A percentile compares a stretch with the other conserved stretches of the same genome.
Conservation (phyloP, 2,797 vertebrate species). For the Acanthurus lineatus region DNA sequence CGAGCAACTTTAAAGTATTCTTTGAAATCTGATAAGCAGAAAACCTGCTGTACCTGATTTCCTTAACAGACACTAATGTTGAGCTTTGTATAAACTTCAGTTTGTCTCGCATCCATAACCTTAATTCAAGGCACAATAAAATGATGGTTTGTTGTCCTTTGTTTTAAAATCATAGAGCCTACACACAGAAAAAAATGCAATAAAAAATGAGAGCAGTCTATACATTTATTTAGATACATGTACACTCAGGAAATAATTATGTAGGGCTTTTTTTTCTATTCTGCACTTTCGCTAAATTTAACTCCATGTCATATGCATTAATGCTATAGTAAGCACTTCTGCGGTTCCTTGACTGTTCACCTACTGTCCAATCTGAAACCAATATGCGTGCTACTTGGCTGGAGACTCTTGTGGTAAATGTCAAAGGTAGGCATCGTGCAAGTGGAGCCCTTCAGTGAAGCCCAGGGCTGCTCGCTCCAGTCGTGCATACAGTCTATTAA, state of each 20-base stretch:
- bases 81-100: constrained; percentile 24
- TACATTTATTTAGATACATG: too few species aligned
- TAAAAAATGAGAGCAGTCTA: too few species aligned
- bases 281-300: constrained; percentile 30
- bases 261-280: not conserved
- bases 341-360: constrained; percentile 40
- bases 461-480: constrained; percentile 40
- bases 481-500: constrained; percentile 70
- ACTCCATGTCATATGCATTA: constrained; percentile 53
- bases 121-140: not conserved
- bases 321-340: constrained; percentile 60
- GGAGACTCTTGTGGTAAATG: constrained; percentile 63
- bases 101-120: constrained; percentile 17
- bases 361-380: constrained; percentile 38
- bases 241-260: too few species aligned
- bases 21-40: constrained; percentile 34
- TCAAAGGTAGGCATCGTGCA: constrained; percentile 61
- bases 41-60: constrained; percentile 29
- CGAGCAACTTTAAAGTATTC: constrained; percentile 2
- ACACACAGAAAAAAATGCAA: too few species aligned
- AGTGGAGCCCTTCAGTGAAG: constrained; percentile 41
- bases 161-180: too few species aligned
- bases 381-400: constrained; percentile 28
- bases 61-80: constrained; percentile 23
- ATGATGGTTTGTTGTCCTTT: too few species aligned